Percentiles rank a stretch among this genome's conserved stretches.
Evolutionary conservation across 2,888 invertebrate genomes (phyloP).

Genomic region (Amaurobius ferox): DNA sequence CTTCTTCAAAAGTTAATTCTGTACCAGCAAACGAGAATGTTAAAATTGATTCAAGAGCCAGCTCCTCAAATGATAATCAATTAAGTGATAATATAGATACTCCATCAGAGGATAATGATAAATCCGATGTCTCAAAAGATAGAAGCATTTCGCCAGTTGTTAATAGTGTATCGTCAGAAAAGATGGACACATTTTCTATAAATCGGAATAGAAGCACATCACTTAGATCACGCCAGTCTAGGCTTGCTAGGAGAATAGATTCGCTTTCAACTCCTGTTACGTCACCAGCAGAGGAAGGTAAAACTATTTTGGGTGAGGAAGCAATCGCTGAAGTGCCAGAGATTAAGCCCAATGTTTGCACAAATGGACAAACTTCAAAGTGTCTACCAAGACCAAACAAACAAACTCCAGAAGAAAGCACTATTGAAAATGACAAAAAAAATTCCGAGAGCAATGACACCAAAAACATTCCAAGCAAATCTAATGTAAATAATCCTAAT

Average conservation of each 20-base stretch:
- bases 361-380: not conserved
- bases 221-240: slow-evolving; percentile 53
- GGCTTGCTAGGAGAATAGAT: slow-evolving; percentile 51
- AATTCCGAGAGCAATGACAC: not conserved
- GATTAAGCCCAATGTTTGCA: not conserved
- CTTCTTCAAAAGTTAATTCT: not conserved
- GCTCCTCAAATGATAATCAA: not conserved
- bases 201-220: slow-evolving; percentile 39
- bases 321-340: not conserved
- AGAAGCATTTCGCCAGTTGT: not conserved
- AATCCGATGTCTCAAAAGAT: not conserved
- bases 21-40: not conserved
- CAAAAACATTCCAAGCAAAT: not conserved
- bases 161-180: not conserved
- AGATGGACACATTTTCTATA: not conserved
- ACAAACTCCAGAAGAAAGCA: too few species aligned
- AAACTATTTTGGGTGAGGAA: not conserved
- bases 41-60: too few species aligned
- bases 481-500: not conserved
- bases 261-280: slow-evolving; percentile 47
- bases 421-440: not conserved
- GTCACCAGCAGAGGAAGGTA: slow-evolving; percentile 28
- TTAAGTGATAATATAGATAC: not conserved
- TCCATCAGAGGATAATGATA: too few species aligned
- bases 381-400: not conserved